phyloP scores from a whole-genome alignment of 1,140 invertebrate species.

The Lordiphosa mommai region DNA sequence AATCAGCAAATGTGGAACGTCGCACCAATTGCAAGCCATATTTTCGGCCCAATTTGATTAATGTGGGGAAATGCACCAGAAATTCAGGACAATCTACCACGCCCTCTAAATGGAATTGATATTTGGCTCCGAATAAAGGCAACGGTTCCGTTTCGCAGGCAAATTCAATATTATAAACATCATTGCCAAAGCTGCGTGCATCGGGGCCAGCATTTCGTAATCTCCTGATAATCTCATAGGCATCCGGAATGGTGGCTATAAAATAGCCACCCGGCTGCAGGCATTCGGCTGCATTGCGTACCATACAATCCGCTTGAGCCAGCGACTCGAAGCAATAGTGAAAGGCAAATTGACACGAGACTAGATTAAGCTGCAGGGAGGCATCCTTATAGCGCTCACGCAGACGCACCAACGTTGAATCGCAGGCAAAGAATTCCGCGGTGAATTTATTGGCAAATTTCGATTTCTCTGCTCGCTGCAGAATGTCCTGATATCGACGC shows the following conservation, averaged over 20 bases:
- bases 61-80: slow-evolving; percentile 94
- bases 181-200: slow-evolving; percentile 90
- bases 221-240: slow-evolving; percentile 90
- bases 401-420: slow-evolving; percentile 92
- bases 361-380: slow-evolving; percentile 90
- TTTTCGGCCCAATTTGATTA: slow-evolving; percentile 90
- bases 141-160: slow-evolving; percentile 85
- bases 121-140: slow-evolving; percentile 97
- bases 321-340: slow-evolving; percentile 97
- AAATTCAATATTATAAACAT: slow-evolving; percentile 91
- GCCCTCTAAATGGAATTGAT: slow-evolving; percentile 96
- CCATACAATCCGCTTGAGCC: slow-evolving; percentile 94
- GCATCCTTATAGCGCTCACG: slow-evolving; percentile 87
- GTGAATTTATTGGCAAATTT: slow-evolving; percentile 82
- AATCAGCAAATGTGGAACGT: slow-evolving; percentile 89
- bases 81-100: slow-evolving; percentile 99
- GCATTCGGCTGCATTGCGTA: slow-evolving; percentile 94
- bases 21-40: slow-evolving; percentile 89
- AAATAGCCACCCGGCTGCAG: slow-evolving; percentile 95
- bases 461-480: slow-evolving; percentile 61
- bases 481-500: slow-evolving; percentile 84
- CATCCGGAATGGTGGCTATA: slow-evolving; percentile 97
- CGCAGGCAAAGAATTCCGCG: slow-evolving; percentile 95
- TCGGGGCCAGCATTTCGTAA: slow-evolving; percentile 81
- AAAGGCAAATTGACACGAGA: slow-evolving; percentile 98